Conservation (phyloP, 2,797 vertebrate genomes). For the Enteromius viviparus region DNA sequence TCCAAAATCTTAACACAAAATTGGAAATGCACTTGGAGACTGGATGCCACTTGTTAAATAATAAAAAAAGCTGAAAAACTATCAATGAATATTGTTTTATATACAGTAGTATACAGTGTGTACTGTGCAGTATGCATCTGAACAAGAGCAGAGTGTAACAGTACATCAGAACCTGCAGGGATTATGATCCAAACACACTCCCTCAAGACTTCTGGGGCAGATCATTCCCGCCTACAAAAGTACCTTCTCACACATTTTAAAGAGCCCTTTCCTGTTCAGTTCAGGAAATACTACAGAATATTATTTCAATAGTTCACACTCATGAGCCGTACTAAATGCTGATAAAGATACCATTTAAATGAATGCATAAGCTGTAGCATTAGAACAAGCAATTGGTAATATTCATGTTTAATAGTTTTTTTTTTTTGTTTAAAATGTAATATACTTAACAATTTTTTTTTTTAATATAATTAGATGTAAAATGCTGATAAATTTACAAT, state of each 20-base stretch:
- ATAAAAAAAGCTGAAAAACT: neutral
- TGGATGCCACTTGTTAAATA: neutral
- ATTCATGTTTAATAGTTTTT: neutral
- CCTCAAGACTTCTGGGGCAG: neutral
- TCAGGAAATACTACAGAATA: neutral
- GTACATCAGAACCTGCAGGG: neutral
- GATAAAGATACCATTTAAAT: neutral
- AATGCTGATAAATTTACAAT: neutral
- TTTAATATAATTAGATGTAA: neutral
- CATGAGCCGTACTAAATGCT: neutral
- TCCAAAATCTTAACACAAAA: neutral
- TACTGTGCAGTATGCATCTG: neutral
- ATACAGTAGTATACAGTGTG: neutral
- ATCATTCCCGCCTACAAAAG: neutral
- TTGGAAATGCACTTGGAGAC: neutral
- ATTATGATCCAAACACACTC: neutral
- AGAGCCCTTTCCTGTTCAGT: neutral
- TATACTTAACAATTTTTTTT: too few species aligned
- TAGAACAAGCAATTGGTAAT: neutral
- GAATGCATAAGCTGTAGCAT: neutral
- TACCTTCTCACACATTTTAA: neutral
- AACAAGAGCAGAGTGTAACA: neutral
- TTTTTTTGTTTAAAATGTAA: neutral
- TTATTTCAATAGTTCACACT: neutral
- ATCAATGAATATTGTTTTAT: neutral